Evolutionary conservation across 2,888 invertebrate species (phyloP), one percentile per base, ranked within the genome.

Genomic region (Cryptocephalus primarius): DNA sequence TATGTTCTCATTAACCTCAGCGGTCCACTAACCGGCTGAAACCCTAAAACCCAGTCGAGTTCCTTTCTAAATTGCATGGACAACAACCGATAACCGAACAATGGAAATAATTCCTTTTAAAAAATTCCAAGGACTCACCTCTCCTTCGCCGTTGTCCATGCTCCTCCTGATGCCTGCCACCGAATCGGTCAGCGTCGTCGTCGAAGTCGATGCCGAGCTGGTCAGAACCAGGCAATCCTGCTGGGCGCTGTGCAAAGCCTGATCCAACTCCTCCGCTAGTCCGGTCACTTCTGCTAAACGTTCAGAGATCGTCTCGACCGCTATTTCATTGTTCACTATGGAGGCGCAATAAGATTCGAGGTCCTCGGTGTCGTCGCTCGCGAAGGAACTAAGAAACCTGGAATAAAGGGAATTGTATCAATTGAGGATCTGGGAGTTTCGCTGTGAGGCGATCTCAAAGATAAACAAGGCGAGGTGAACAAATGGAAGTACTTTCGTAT

Each of bases 181-280:
- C 4, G 42, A 13, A n/a, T 31, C 42, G 9, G 22, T 42, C 9
- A 10, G 22, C 9, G 42, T 31, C 14, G 51, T 51, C 8, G 57
- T 53, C n/a, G 60, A 58, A 31, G 63, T 60, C 12, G 61, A 61
- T 8, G 61, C 57, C 33, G 52, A 48, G 9, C 60, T 62, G 51
- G 69, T 56, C 46, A 60, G 58, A 12, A 60, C 58, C 41, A 56
- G 59, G 50, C 69, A 68, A 52, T 70, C 68, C 51, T 69, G 69
- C 56, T 75, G 75, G 9, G 73, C 73, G 53, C 75, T 74, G 38
- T 72, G 68, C 47, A 80, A 65, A 22, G 76, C 74, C 36, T 76
- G 74, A 60, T 83, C 83, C 54, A 83, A 65, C 51, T 80, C 79
- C 63, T 83, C 83, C 1, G 83, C 82, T 14, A 83, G 71, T 47